Conservation (phyloP, 2,888 invertebrate species). For the Alitta virens region DNA sequence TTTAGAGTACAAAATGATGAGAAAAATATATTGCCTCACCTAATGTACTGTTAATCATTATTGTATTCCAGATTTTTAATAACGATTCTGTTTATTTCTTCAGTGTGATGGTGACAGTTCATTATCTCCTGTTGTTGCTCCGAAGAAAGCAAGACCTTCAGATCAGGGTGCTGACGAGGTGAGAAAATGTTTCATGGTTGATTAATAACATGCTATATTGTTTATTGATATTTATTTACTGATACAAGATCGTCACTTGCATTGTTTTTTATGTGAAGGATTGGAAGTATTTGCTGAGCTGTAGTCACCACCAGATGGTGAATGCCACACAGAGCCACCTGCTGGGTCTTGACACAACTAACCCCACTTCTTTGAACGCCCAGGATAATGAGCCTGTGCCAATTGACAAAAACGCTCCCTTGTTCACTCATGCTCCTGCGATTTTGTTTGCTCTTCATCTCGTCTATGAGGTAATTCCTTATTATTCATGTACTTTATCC, state of each 20-base stretch:
- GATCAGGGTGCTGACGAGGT: slow-evolving; percentile 72
- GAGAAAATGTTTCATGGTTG: slow-evolving; percentile 7
- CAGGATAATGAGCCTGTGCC: neutral
- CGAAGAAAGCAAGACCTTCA: slow-evolving; percentile 77
- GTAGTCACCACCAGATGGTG: slow-evolving; percentile 60
- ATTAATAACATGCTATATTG: neutral
- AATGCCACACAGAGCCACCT: slow-evolving; percentile 9
- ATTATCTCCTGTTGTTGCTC: slow-evolving; percentile 59
- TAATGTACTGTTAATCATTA: no score
- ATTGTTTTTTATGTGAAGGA: slow-evolving; percentile 59
- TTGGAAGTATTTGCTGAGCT: slow-evolving; percentile 72
- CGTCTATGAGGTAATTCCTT: slow-evolving; percentile 70
- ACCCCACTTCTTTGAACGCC: neutral
- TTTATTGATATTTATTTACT: neutral
- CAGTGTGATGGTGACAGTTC: slow-evolving; percentile 56
- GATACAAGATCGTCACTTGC: no score
- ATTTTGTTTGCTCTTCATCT: slow-evolving; percentile 81
- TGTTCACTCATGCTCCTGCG: slow-evolving; percentile 73
- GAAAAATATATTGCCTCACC: no score
- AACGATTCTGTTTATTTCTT: neutral
- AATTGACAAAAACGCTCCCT: slow-evolving; percentile 57
- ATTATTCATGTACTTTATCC: no score
- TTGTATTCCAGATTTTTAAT: no score
- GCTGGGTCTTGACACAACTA: slow-evolving; percentile 11
- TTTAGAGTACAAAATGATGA: no score